Conservation (phyloP, 2,113 vertebrate genomes). For the Grantiella picta region DNA sequence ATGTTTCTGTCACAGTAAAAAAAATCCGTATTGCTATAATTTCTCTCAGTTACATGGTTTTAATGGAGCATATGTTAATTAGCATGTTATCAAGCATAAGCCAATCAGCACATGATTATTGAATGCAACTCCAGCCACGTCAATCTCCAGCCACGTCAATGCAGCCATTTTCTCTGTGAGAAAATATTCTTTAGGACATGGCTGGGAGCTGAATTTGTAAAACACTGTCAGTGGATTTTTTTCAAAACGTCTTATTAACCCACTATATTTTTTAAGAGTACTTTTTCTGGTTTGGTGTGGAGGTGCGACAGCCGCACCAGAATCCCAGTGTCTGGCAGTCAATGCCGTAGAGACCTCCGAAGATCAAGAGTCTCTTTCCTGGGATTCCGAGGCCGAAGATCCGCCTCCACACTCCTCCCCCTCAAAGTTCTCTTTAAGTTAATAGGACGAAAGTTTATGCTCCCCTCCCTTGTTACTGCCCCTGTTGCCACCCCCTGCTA, state of each 20-base stretch:
- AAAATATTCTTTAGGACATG: neutral
- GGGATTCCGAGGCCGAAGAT: too few species aligned
- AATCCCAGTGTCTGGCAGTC: too few species aligned
- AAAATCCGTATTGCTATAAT: neutral
- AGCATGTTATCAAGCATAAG: neutral
- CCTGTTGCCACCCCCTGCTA: too few species aligned
- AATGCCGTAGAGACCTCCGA: too few species aligned
- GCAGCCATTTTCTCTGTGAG: neutral
- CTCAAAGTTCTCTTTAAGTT: too few species aligned
- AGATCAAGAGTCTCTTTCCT: too few species aligned
- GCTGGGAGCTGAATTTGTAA: neutral
- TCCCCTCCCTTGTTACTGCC: too few species aligned
- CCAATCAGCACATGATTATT: neutral
- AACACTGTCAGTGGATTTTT: neutral
- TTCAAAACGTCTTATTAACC: neutral
- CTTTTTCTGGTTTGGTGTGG: rapidly evolving
- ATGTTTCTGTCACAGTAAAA: neutral
- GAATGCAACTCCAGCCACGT: neutral
- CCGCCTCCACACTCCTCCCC: too few species aligned
- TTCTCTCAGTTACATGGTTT: neutral
- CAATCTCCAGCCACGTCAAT: neutral
- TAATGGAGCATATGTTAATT: neutral
- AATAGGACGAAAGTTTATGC: too few species aligned
- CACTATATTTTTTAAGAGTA: neutral
- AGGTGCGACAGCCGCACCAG: too few species aligned